phyloP scores from a whole-genome alignment of 2,888 invertebrate species.

The Panzeria rudis region DNA sequence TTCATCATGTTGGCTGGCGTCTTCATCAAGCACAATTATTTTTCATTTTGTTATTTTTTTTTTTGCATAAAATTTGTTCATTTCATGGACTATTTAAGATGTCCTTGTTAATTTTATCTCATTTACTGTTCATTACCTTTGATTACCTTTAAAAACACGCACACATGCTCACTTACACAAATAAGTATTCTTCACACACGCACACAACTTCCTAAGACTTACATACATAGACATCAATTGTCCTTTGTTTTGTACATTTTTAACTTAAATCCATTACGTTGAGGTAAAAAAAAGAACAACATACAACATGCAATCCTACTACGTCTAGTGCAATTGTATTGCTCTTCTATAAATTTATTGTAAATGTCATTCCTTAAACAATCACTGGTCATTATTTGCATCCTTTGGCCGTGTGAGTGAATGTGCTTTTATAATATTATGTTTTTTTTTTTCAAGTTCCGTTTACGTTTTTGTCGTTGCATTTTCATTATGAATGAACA shows the following conservation, averaged over 20 bases:
- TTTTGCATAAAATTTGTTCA: conserved; percentile 49
- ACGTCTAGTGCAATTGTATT: conserved; percentile 22
- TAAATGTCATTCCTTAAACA: conserved; percentile 59
- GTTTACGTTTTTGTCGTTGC: conserved; percentile 18
- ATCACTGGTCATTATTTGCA: conserved; percentile 55
- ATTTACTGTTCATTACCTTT: conserved; percentile 60
- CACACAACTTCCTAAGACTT: neutral
- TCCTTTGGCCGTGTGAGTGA: conserved; percentile 27
- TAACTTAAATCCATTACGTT: conserved; percentile 35
- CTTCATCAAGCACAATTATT: conserved; percentile 5
- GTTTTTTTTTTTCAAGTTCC: neutral
- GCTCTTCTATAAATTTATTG: conserved; percentile 34
- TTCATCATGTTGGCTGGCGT: conserved; percentile 15
- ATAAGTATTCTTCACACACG: neutral
- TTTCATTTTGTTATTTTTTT: neutral
- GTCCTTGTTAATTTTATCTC: conserved; percentile 65
- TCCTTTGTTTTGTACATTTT: conserved; percentile 35
- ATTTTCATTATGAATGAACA: conserved; percentile 40
- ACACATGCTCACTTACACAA: neutral
- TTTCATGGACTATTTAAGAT: conserved; percentile 60
- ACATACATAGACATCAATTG: neutral
- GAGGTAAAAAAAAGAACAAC: conserved; percentile 7
- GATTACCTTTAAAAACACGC: conserved; percentile 48
- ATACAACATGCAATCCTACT: neutral
- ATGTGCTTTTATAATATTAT: conserved; percentile 11